Conservation (phyloP, 2,113 vertebrate genomes). For the Hylia prasina region DNA sequence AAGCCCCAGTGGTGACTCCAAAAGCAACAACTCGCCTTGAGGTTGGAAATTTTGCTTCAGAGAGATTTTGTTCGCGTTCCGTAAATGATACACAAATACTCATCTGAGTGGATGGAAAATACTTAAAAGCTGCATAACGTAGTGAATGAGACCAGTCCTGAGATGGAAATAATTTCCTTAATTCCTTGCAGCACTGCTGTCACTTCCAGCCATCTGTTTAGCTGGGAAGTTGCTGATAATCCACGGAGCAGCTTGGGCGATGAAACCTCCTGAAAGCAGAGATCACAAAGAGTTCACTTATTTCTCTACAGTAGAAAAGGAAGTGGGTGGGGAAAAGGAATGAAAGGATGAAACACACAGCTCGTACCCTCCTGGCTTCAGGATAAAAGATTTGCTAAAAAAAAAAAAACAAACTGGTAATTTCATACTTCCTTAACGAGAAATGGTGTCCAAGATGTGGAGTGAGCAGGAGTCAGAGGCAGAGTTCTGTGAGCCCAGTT, state of each 20-base stretch:
- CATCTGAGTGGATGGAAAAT: conserved; percentile 8
- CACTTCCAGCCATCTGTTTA: conserved; percentile 29
- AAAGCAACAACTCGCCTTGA: conserved; percentile 39
- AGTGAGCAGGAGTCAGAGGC: background rate
- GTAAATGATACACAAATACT: background rate
- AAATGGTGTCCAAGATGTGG: background rate
- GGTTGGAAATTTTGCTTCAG: conserved; percentile 53
- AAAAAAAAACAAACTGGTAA: background rate
- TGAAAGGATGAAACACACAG: conserved; percentile 1
- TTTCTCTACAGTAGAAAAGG: background rate
- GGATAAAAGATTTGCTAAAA: background rate
- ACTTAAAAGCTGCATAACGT: background rate
- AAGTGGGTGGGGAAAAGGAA: conserved; percentile 36
- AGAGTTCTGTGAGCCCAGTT: background rate
- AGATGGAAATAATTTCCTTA: background rate
- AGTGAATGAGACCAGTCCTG: background rate
- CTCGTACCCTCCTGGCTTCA: background rate
- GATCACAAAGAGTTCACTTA: conserved; percentile 42
- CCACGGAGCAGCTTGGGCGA: background rate
- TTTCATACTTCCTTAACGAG: background rate
- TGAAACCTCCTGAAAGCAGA: conserved; percentile 3
- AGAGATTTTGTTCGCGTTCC: background rate
- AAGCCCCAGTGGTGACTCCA: conserved; percentile 1
- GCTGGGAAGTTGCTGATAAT: background rate
- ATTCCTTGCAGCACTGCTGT: background rate